A percentile compares a stretch with the other conserved stretches of the same genome.
Conservation (phyloP, 2,797 vertebrate species). For the Heteromormyrus szaboi region DNA sequence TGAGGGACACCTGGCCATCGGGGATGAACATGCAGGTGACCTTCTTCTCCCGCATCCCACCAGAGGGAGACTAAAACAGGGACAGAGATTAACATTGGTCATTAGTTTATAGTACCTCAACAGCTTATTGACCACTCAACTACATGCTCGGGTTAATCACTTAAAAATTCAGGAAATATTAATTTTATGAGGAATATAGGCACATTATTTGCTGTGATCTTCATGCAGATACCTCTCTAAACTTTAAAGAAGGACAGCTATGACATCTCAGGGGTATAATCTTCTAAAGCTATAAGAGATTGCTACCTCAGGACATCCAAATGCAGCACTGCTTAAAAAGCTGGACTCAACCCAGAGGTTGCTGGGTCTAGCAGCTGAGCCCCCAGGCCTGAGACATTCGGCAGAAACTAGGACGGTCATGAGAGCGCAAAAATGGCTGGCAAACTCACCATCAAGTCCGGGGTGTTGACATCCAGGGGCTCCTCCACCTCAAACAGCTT, state of each 20-base stretch:
- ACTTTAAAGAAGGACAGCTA: neutral
- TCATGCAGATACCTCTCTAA: neutral
- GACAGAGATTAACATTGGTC: neutral
- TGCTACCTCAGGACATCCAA: neutral
- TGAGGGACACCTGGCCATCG: constrained; percentile 81
- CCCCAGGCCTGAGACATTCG: neutral
- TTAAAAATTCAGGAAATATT: neutral
- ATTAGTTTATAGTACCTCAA: neutral
- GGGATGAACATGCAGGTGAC: constrained; percentile 95
- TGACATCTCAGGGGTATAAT: neutral
- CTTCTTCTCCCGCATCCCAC: constrained; percentile 89
- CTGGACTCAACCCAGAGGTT: neutral
- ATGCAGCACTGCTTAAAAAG: neutral
- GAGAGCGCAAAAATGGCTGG: neutral
- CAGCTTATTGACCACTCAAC: neutral
- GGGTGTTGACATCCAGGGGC: constrained; percentile 83
- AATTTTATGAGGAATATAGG: neutral
- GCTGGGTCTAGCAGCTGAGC: neutral
- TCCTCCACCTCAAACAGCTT: constrained; percentile 86
- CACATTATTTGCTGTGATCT: neutral
- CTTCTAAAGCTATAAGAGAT: neutral
- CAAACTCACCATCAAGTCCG: constrained; percentile 78
- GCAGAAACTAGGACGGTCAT: neutral
- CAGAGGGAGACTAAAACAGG: constrained; percentile 71
- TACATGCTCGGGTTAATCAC: neutral